These are phyloP conservation scores for Drosophila melanocephala DNA, from an alignment of 2,888 invertebrate species.

Conservation along the genomic window DNA sequence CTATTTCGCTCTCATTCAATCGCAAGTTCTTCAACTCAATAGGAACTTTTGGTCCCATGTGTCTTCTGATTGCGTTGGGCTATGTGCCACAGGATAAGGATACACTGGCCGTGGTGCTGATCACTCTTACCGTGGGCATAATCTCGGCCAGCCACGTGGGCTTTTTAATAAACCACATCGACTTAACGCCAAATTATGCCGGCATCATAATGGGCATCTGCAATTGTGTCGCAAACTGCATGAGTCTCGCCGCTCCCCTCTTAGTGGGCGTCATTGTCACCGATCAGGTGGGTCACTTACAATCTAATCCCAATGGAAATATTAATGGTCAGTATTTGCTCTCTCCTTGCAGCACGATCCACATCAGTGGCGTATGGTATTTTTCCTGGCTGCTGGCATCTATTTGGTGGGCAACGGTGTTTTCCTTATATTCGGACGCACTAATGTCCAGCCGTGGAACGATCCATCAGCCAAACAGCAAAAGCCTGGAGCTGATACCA, in stretches of 20 bases:
- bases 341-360: conserved; percentile 87
- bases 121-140: conserved; percentile 88
- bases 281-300: conserved; percentile 86
- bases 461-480: conserved; percentile 83
- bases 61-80: conserved; percentile 87
- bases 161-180: conserved; percentile 88
- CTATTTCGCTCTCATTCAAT: conserved; percentile 83
- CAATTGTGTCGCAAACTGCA: conserved; percentile 88
- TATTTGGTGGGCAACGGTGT: conserved; percentile 90
- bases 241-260: conserved; percentile 88
- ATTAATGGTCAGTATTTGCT: background rate
- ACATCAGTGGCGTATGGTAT: conserved; percentile 90
- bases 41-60: conserved; percentile 86
- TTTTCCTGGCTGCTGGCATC: conserved; percentile 90
- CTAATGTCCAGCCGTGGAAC: conserved; percentile 90
- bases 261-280: conserved; percentile 87
- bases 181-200: conserved; percentile 89
- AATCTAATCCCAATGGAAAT: too few species aligned
- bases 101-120: conserved; percentile 86
- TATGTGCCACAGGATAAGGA: conserved; percentile 84
- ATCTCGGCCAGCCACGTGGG: conserved; percentile 88
- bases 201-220: conserved; percentile 90
- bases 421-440: conserved; percentile 89
- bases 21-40: conserved; percentile 84
- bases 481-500: conserved; percentile 55